phyloP scores from a whole-genome alignment of 1,140 invertebrate genomes.

The Polyergus mexicanus region DNA sequence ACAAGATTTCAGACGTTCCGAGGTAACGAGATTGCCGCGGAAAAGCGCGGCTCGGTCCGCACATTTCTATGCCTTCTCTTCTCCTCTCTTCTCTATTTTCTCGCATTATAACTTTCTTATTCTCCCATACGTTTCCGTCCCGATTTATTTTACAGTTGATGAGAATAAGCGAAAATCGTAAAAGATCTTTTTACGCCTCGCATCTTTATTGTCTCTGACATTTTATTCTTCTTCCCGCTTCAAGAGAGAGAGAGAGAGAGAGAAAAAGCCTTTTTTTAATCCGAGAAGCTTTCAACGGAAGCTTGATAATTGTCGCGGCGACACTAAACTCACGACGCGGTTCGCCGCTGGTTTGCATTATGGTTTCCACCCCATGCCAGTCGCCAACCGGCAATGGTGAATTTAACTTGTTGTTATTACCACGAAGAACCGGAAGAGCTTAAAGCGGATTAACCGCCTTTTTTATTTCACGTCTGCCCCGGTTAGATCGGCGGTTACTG shows the following conservation, averaged over 20 bases:
- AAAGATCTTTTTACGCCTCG: background rate
- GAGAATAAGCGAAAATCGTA: conserved; percentile 12
- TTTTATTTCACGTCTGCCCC: conserved; percentile 30
- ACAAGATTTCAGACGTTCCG: conserved; percentile 40
- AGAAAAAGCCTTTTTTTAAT: conserved; percentile 11
- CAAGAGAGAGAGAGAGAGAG: background rate
- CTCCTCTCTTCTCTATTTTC: background rate
- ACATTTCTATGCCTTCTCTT: background rate
- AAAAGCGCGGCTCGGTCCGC: conserved; percentile 19
- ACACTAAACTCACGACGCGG: conserved; percentile 41
- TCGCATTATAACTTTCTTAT: background rate
- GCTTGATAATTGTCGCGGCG: conserved; percentile 38
- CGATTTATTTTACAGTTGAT: conserved; percentile 22
- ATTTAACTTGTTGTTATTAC: conserved; percentile 58
- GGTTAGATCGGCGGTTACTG: conserved; percentile 28
- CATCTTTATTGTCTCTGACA: background rate
- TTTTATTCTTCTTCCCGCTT: background rate
- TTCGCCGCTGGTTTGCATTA: conserved; percentile 48
- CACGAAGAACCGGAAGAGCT: conserved; percentile 36
- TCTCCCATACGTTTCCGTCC: background rate
- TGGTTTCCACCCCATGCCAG: conserved; percentile 11
- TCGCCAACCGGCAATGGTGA: background rate
- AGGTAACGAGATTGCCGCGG: conserved; percentile 52
- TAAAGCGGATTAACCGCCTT: conserved; percentile 51
- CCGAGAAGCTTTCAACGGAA: background rate